Base-by-base conservation (phyloP, 2,888 invertebrate genomes). In the Microctonus aethiopoides region DNA sequence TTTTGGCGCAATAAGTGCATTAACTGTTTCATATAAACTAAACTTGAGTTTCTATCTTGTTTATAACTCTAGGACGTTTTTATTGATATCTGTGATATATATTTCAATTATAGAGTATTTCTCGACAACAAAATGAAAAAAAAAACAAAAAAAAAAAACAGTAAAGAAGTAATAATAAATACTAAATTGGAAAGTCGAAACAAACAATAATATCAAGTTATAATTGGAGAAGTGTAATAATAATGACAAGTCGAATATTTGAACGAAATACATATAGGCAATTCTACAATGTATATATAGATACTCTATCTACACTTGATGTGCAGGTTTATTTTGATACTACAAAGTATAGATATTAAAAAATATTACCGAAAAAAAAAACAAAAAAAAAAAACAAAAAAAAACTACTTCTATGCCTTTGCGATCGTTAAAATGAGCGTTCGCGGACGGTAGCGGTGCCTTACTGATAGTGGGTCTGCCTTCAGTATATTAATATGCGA, bases 81-180 rank as follows among this genome's bases (percentile, higher is more conserved):
- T 80, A 80, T 84, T 83, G 80, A 84, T 80, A 84, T 84, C 85
- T 85, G 85, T 85, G 85, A 85, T 85, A 85, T 83, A 83, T 67
- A 73, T 64, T 67, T 71, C 66, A 83, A 83, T 81, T 80, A 80
- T 83, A 83, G 81, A 77, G 74, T 82, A 81, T 83, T 82, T 80
- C 79, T 81, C 80, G 79, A 79, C 73, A 74, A 72, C 63, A 72
- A 75, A 65, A 60, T 29, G 11, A 13, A 11, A 9, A 61, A 57
- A 46, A 51, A 54, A 39, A n/a, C n/a, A n/a, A 39, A 22, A 62
- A 22, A 52, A 59, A 22, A 70, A 75, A 68, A n/a, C n/a, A n/a
- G n/a, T n/a, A 73, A 61, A 73, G 62, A 36, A 60, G 74, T 72
- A 74, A 54, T 72, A 59, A 52, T n/a, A n/a, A 65, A 61, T 62